Conservation (phyloP, 2,888 invertebrate species). For the Atherix ibis region DNA sequence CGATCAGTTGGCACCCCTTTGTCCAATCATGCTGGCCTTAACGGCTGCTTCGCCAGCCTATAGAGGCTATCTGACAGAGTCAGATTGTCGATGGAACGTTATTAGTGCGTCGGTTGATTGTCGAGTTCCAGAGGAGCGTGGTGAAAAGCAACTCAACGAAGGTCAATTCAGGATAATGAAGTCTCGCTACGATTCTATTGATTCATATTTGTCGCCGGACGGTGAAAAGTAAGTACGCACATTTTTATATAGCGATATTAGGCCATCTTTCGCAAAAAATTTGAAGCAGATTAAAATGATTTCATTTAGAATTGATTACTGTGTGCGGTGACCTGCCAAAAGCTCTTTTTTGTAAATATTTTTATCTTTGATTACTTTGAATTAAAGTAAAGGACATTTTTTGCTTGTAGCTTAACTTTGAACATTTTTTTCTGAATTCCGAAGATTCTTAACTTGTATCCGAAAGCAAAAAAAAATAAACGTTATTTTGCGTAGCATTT, state of each 20-base stretch:
- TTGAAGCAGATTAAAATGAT: no score
- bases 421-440: no score
- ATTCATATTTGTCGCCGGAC: slow-evolving; percentile 84
- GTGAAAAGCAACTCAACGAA: slow-evolving; percentile 50
- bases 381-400: no score
- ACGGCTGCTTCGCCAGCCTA: slow-evolving; percentile 94
- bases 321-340: no score
- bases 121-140: slow-evolving; percentile 82
- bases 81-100: slow-evolving; percentile 96
- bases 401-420: no score
- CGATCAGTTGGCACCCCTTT: slow-evolving; percentile 91
- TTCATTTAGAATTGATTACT: no score
- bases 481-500: no score
- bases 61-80: slow-evolving; percentile 85
- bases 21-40: slow-evolving; percentile 92
- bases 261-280: not conserved
- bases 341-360: no score
- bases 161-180: slow-evolving; percentile 77
- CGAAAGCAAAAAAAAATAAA: no score
- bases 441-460: no score
- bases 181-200: slow-evolving; percentile 94
- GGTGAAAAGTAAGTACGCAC: slow-evolving; percentile 45
- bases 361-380: no score
- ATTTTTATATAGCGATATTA: not conserved
- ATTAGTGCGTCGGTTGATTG: slow-evolving; percentile 94